phyloP scores from a whole-genome alignment of 1,140 invertebrate species.

The Zaprionus inermis region DNA sequence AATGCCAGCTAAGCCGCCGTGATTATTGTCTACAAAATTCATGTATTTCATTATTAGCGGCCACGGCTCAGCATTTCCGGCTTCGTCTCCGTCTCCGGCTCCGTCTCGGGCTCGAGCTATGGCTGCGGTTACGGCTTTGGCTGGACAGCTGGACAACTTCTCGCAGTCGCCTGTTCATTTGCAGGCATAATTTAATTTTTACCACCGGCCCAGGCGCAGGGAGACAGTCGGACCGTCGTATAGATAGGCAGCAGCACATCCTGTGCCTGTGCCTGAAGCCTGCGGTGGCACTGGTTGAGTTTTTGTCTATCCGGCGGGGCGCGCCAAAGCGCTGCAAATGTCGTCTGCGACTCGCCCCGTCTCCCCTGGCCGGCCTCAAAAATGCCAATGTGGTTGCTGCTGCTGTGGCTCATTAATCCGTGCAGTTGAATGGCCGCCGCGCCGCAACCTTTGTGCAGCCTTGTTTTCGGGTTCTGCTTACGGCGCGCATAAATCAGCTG shows the following conservation, averaged over 20 bases:
- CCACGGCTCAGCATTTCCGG: slow-evolving; percentile 58
- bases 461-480: slow-evolving; percentile 35
- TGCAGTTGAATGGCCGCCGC: slow-evolving; percentile 67
- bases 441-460: slow-evolving; percentile 56
- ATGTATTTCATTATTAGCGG: slow-evolving; percentile 80
- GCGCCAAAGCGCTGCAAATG: slow-evolving; percentile 37
- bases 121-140: not conserved
- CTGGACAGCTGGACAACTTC: slow-evolving; percentile 9
- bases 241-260: slow-evolving; percentile 29
- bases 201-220: slow-evolving; percentile 50
- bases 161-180: slow-evolving; percentile 71
- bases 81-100: slow-evolving; percentile 24
- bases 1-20: slow-evolving; percentile 68
- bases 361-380: slow-evolving; percentile 27
- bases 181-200: slow-evolving; percentile 81
- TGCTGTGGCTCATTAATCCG: slow-evolving; percentile 77
- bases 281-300: slow-evolving; percentile 19
- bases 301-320: slow-evolving; percentile 27
- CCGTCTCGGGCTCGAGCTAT: not conserved
- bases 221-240: slow-evolving; percentile 1
- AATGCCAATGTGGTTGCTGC: slow-evolving; percentile 49
- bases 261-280: slow-evolving; percentile 21
- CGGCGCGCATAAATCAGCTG: slow-evolving; percentile 69
- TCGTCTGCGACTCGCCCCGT: slow-evolving; percentile 5
- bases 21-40: slow-evolving; percentile 82